These are phyloP conservation scores for Myopa tessellatipennis DNA, from an alignment of 2,888 invertebrate species.

Conservation along the genomic window DNA sequence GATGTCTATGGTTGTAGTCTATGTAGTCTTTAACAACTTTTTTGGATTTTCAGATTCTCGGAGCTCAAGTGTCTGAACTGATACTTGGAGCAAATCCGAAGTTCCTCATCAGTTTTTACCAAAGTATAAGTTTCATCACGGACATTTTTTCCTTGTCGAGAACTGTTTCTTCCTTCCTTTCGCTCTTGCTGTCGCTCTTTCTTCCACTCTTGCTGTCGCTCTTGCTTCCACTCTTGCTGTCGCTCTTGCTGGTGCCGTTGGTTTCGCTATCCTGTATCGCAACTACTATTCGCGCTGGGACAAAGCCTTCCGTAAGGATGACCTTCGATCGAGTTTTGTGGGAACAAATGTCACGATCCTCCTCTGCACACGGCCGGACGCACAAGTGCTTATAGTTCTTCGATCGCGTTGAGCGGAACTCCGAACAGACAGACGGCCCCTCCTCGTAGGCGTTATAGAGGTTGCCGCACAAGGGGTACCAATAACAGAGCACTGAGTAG, in stretches of 20 bases:
- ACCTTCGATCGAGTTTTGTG: background rate
- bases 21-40: too few relatives aligned
- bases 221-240: background rate
- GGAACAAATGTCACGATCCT: background rate
- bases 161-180: background rate
- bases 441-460: slow-evolving; percentile 25
- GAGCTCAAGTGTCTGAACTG: too few relatives aligned
- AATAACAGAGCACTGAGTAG: slow-evolving; percentile 12
- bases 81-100: too few relatives aligned
- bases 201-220: background rate
- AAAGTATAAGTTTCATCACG: background rate
- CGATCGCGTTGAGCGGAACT: background rate
- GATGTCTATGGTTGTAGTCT: too few relatives aligned
- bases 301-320: too few relatives aligned
- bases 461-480: slow-evolving; percentile 26
- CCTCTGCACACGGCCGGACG: background rate
- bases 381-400: slow-evolving; percentile 8
- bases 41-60: too few relatives aligned
- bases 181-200: background rate
- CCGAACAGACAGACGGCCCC: background rate
- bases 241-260: background rate
- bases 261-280: too few relatives aligned
- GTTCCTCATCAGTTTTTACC: background rate
- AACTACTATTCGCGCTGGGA: too few relatives aligned
- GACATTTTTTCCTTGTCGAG: background rate